phyloP scores from a whole-genome alignment of 1,140 invertebrate species.

The Drosophila willistoni region DNA sequence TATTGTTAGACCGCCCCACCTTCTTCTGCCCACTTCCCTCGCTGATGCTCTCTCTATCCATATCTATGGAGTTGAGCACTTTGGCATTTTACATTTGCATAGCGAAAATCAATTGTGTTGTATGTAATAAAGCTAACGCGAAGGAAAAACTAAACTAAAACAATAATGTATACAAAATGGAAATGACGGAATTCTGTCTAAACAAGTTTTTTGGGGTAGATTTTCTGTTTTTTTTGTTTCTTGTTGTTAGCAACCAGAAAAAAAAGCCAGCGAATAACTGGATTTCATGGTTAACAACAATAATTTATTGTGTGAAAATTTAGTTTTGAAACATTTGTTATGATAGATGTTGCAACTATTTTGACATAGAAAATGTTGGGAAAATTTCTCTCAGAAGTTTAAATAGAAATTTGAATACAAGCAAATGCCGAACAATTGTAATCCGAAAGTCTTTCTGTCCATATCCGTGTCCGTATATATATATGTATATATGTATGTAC shows the following conservation, averaged over 20 bases:
- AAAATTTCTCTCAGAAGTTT: no score
- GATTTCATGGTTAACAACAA: slow-evolving; percentile 5
- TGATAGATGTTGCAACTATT: no score
- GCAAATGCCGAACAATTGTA: no score
- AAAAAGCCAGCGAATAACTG: background rate
- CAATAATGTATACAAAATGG: slow-evolving; percentile 22
- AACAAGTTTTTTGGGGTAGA: slow-evolving; percentile 20
- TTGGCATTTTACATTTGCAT: slow-evolving; percentile 64
- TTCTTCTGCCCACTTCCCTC: background rate
- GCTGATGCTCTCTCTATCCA: background rate
- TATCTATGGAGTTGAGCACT: slow-evolving; percentile 36
- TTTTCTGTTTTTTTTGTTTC: slow-evolving; percentile 20
- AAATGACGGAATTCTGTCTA: slow-evolving; percentile 33
- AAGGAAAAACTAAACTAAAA: slow-evolving; percentile 20
- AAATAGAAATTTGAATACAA: no score
- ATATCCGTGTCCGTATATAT: no score
- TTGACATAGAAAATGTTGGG: no score
- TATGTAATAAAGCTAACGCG: slow-evolving; percentile 52
- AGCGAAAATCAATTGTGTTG: slow-evolving; percentile 68
- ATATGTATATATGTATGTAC: no score
- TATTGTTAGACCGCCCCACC: slow-evolving; percentile 24
- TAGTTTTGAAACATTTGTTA: background rate
- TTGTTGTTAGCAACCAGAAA: background rate
- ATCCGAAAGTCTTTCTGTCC: no score
- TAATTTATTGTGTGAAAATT: slow-evolving; percentile 9